Base-by-base conservation (phyloP, 2,113 vertebrate genomes). In the Hiodon alosoides region DNA sequence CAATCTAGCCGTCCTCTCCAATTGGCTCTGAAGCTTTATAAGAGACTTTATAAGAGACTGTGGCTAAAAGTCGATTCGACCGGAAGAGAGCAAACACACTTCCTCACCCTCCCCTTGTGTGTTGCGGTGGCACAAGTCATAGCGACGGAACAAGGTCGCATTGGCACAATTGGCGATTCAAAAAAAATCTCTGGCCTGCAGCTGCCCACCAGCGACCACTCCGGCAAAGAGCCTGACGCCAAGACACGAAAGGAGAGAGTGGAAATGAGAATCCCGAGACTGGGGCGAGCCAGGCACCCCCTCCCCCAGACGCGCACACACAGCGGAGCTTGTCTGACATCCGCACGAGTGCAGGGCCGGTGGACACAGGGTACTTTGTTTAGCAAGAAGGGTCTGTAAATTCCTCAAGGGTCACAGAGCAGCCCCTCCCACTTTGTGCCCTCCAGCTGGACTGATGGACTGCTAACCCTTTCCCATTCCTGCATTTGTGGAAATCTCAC, bases 261-360 rank as follows among this genome's bases (percentile, higher is more conserved):
- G 76, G 81, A 78, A 85, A 83, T 81, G 76, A 80, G 79, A 80
- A 78, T 79, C 78, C 74, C 75, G 76, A 82, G 78, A 81, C 80
- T 64, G 72, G 81, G 76, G 69, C 66, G 70, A 72, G 67, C 51
- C 31, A 31, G 31, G 31, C 31, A 31, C 31, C 31, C 31, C 31
- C 31, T 31, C 31, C 31, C 31, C 31, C 31, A 31, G 31, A 2
- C 31, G 31, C 31, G 31, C 31, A 52, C 68, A 54, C 68, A 69
- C 69, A 16, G 52, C 31, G 31, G 1, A 31, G 31, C 31, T 31
- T 31, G 31, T 11, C 64, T 67, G 71, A 71, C 69, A 48, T 57
- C 69, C 74, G 77, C 73, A 61, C 74, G 78, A 79, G 73, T 73
- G 48, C 68, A 77, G 69, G 75, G 71, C 14, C 76, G 9, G 59